Percentiles rank a stretch among this genome's conserved stretches.
Evolutionary conservation across 1,140 invertebrate genomes (phyloP).

Genomic region (Drosophila tani): DNA sequence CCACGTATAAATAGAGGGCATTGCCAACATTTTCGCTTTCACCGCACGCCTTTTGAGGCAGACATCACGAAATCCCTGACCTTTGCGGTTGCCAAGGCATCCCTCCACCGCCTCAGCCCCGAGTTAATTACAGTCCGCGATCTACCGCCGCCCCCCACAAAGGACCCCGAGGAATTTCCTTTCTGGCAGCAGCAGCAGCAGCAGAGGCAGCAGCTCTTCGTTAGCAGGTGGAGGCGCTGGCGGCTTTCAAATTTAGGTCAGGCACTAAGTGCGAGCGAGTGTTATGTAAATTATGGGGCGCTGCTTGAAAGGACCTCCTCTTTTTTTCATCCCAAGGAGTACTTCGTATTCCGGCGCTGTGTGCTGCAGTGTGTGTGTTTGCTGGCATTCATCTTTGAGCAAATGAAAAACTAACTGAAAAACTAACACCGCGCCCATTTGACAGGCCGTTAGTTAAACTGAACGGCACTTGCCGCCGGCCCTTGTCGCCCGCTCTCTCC

Average conservation of each 20-base stretch:
- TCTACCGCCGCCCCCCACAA: conserved; percentile 18
- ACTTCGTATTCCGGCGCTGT: conserved; percentile 15
- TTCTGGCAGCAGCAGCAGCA: conserved; percentile 7
- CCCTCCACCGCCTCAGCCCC: conserved; percentile 5
- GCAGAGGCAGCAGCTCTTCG: conserved; percentile 24
- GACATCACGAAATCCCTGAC: conserved; percentile 70
- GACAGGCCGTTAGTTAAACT: conserved; percentile 58
- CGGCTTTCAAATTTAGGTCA: conserved; percentile 69
- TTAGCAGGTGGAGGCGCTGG: conserved; percentile 30
- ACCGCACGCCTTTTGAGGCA: conserved; percentile 49
- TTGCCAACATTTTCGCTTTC: conserved; percentile 65
- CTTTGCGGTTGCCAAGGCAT: conserved; percentile 63
- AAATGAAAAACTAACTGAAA: conserved; percentile 59
- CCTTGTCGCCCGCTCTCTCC: neutral
- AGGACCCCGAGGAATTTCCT: conserved; percentile 39
- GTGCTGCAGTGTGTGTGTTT: conserved; percentile 12
- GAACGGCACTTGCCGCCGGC: conserved; percentile 54
- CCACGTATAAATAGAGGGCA: conserved; percentile 10
- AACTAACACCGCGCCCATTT: conserved; percentile 53
- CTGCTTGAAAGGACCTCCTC: conserved; percentile 63
- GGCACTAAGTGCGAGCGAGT: conserved; percentile 79
- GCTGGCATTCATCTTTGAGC: conserved; percentile 52
- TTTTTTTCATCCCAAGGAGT: conserved; percentile 10
- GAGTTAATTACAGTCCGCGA: conserved; percentile 69
- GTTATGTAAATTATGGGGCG: conserved; percentile 75